Base-by-base conservation (phyloP, 2,113 vertebrate genomes). In the Solenodon paradoxus region DNA sequence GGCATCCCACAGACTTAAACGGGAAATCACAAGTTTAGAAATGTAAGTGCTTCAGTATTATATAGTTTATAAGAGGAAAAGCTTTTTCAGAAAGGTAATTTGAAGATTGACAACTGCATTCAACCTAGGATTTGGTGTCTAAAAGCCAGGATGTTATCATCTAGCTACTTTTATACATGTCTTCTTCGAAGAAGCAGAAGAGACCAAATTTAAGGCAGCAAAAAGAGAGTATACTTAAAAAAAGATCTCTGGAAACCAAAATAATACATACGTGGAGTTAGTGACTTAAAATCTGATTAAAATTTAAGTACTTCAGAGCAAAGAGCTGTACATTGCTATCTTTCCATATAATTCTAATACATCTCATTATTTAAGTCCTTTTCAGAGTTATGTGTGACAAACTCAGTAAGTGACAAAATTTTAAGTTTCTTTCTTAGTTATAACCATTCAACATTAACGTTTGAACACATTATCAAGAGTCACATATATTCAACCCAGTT, bases 181-280 rank as follows among this genome's bases (percentile, higher is more conserved):
- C 61, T 86, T 94, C 77, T 82, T 88, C 57, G 90, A 88, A 90
- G 24, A 64, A 95, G 16, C 8, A 69, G 24, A 88, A 74, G 24
- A 78, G 72, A 83, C 22, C 63, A 88, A 90, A 90, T 61, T 20
- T 40, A 91, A 85, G 16, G n/a, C 11, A 88, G 42, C n/a, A n/a
- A 51, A 71, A 79, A 45, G 42, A 22, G 20, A 85, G 3, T 53
- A 69, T 32, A 79, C 13, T 79, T 81, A 26, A 68, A 85, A 72
- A 77, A 49, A 7, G 20, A 57, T 17, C 75, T 80, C 5, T 84
- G 57, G 81, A 89, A 75, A 78, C 7, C 16, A 47, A 86, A 66
- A 55, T 77, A n/a, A 35, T 66, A 26, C 13, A 85, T 32, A 90
- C 5, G 79, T 13, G 72, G 5, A 71, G 7, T 47, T 87, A 49